Conservation (phyloP, 2,797 vertebrate genomes). For the Syndactyla subalaris region DNA sequence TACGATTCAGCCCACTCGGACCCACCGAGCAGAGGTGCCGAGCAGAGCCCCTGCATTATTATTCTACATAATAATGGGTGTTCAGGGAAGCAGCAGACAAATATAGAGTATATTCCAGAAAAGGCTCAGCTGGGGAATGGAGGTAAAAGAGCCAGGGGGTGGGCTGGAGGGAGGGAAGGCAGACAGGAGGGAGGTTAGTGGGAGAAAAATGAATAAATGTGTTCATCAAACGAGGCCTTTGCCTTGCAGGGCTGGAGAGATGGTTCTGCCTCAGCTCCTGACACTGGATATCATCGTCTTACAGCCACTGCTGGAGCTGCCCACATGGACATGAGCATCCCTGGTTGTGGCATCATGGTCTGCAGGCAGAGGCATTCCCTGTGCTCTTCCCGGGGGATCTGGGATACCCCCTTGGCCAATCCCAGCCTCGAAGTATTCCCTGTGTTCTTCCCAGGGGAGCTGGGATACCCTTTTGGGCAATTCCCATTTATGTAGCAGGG, state of each 20-base stretch:
- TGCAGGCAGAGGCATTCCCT: accelerated
- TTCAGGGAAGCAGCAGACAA: constrained; percentile 74
- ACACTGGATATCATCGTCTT: background rate
- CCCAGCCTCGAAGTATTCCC: too few relatives aligned
- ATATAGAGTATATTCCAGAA: constrained; percentile 36
- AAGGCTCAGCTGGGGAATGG: constrained; percentile 54
- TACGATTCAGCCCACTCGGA: constrained; percentile 74
- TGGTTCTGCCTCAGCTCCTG: background rate
- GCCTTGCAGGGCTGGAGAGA: background rate
- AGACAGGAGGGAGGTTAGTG: background rate
- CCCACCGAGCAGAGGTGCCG: constrained; percentile 71
- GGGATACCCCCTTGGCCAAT: background rate
- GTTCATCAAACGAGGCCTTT: background rate
- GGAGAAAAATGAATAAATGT: background rate
- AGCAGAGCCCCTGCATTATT: constrained; percentile 69
- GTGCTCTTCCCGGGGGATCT: background rate
- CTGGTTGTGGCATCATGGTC: accelerated
- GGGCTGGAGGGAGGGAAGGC: background rate
- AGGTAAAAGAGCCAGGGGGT: constrained; percentile 48
- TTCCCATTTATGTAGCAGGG: accelerated
- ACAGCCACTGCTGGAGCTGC: background rate
- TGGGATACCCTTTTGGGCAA: background rate
- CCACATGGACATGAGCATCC: accelerated
- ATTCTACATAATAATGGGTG: constrained; percentile 68
- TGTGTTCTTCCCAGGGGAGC: background rate